Evolutionary conservation across 2,113 vertebrate genomes (phyloP).

Genomic region (Emydura subglobosa): DNA sequence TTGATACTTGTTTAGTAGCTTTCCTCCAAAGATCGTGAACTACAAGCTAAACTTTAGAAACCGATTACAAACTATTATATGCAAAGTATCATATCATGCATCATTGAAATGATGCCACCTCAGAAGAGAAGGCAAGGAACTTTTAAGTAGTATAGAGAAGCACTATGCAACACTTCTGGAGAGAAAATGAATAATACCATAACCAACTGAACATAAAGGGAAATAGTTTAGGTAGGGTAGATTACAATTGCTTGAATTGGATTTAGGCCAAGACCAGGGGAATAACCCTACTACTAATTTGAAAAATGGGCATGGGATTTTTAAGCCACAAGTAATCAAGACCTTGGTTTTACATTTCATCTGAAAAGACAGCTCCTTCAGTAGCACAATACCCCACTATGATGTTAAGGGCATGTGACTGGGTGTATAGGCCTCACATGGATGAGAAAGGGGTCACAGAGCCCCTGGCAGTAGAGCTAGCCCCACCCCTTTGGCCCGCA

Average conservation of each 20-base stretch:
- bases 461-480: no score
- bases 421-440: no score
- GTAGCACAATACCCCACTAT: not conserved
- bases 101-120: not conserved
- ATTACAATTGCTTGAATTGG: constrained; percentile 31
- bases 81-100: constrained; percentile 26
- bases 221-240: constrained; percentile 22
- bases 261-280: constrained; percentile 23
- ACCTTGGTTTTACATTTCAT: not conserved
- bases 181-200: constrained; percentile 45
- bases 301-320: not conserved
- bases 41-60: not conserved
- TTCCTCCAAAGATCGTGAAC: constrained; percentile 19
- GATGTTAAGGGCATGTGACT: no score
- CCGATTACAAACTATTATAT: not conserved
- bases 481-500: no score
- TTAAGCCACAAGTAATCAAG: not conserved
- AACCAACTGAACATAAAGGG: constrained; percentile 50
- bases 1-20: not conserved
- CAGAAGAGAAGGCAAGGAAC: constrained; percentile 16
- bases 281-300: not conserved
- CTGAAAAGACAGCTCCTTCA: not conserved
- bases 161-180: constrained; percentile 36
- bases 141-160: not conserved
- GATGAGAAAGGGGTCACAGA: no score